These are phyloP conservation scores for Tenodera sinensis DNA, from an alignment of 2,888 invertebrate genomes.

Conservation along the genomic window DNA sequence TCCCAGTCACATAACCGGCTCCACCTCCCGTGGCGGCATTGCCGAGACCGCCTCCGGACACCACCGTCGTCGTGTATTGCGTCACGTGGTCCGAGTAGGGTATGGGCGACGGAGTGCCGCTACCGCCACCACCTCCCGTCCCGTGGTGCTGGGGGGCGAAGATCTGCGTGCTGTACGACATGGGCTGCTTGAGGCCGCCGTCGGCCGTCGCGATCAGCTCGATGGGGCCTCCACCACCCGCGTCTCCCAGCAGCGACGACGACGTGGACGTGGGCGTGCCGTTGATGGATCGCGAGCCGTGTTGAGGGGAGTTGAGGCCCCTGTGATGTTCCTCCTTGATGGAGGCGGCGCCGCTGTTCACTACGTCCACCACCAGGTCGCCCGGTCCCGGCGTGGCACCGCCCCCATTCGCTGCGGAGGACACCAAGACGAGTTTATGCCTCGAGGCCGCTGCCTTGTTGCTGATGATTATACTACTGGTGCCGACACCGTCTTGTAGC, in stretches of 20 bases:
- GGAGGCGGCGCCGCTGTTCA: conserved; percentile 42
- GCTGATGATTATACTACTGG: conserved; percentile 54
- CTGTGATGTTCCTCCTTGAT: conserved; percentile 56
- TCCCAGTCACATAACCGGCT: conserved; percentile 43
- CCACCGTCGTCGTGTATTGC: conserved; percentile 40
- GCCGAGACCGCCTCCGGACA: conserved; percentile 39
- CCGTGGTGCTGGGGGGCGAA: conserved; percentile 46
- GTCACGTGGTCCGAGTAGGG: conserved; percentile 48
- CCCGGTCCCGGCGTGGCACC: conserved; percentile 39
- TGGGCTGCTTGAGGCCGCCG: conserved; percentile 51
- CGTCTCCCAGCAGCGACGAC: conserved; percentile 57
- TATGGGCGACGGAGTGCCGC: conserved; percentile 63
- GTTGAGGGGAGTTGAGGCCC: conserved; percentile 61
- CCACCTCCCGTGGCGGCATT: conserved; percentile 42
- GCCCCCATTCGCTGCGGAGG: conserved; percentile 45
- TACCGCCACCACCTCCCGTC: conserved; percentile 41
- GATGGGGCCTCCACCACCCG: conserved; percentile 51
- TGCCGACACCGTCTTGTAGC: conserved; percentile 45
- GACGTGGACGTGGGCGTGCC: conserved; percentile 64
- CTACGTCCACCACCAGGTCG: conserved; percentile 52
- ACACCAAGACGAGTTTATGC: conserved; percentile 55
- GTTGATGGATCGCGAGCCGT: conserved; percentile 64
- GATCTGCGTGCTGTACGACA: conserved; percentile 64
- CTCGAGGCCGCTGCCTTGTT: conserved; percentile 53
- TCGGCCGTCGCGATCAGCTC: conserved; percentile 47